Base-by-base conservation (phyloP, 2,888 invertebrate genomes). In the Polietes domitor region DNA sequence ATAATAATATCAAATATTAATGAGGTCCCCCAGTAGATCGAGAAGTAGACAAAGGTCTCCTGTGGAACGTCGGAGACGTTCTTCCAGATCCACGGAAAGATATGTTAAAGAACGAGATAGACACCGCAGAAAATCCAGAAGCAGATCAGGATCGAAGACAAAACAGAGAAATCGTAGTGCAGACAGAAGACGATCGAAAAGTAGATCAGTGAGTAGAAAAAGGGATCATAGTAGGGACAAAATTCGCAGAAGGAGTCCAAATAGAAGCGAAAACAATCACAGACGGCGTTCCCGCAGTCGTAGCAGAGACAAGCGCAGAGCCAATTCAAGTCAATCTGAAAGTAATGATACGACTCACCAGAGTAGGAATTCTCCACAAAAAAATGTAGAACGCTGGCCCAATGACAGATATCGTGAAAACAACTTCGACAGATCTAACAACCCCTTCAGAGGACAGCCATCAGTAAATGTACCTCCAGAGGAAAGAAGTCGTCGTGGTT, bases 391-490 rank as follows among this genome's bases (percentile, higher is more conserved):
- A 9, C 89, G 90, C 6, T 90, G 90, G 90, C 90, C 89, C 2
- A 88, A 89, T 68, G 90, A 90, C 82, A 90, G 88, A 6, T 91
- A 85, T 26, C 71, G 86, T 9, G 89, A 89, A 3, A 86, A 86
- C 15, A 86, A 83, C 21, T 32, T 24, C 7, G 63, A 72, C 21
- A 74, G 72, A n/a, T 6, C 53, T 65, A 58, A 61, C 7, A 72
- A 90, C 83, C 91, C 90, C 0, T 90, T 91, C 53, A 85, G 87
- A 12, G 89, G 87, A 0, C 72, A 86, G 77, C 84, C 76, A 1
- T 68, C 70, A 9, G 68, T 26, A 5, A 43, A 2, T 21, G 61
- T 76, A 28, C 41, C 50, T 0, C 76, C 72, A 68, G 84, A 81
- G 19, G 84, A 77, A 55, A 76, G 61, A 53, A 58, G 55, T 28